Conservation (phyloP, 1,140 invertebrate genomes). For the Aricia agestis region DNA sequence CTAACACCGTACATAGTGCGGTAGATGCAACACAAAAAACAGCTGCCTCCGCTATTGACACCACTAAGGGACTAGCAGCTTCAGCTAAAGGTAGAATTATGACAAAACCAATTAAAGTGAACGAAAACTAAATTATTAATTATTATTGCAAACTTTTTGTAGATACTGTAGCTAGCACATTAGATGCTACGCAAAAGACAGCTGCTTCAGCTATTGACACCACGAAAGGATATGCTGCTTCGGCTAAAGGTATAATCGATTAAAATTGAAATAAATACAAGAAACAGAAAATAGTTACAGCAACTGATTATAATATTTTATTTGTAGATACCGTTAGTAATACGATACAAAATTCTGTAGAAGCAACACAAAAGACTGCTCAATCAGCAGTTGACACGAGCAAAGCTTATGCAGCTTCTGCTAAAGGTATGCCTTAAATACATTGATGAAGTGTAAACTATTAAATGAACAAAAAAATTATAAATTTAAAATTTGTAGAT, state of each 20-base stretch:
- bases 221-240: conserved; percentile 39
- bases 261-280: conserved; percentile 12
- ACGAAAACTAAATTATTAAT: too few relatives aligned
- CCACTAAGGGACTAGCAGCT: conserved; percentile 37
- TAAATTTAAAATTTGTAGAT: conserved; percentile 32
- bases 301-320: neutral
- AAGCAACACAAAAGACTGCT: conserved; percentile 34
- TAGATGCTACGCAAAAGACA: conserved; percentile 50
- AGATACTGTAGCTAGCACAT: conserved; percentile 23
- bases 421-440: conserved; percentile 37
- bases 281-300: neutral
- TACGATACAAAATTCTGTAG: conserved; percentile 32
- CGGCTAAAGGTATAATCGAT: neutral
- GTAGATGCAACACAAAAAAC: conserved; percentile 45
- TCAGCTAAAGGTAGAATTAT: conserved; percentile 42
- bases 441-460: neutral
- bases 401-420: conserved; percentile 34
- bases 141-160: neutral
- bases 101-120: conserved; percentile 6
- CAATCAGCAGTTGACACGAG: conserved; percentile 36
- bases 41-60: conserved; percentile 37
- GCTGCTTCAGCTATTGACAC: conserved; percentile 45
- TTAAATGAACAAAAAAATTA: neutral
- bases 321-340: conserved; percentile 28
- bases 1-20: conserved; percentile 41